These are phyloP conservation scores for Mormyrus hasselquistii DNA, from an alignment of 2,797 vertebrate species.

Conservation along the genomic window DNA sequence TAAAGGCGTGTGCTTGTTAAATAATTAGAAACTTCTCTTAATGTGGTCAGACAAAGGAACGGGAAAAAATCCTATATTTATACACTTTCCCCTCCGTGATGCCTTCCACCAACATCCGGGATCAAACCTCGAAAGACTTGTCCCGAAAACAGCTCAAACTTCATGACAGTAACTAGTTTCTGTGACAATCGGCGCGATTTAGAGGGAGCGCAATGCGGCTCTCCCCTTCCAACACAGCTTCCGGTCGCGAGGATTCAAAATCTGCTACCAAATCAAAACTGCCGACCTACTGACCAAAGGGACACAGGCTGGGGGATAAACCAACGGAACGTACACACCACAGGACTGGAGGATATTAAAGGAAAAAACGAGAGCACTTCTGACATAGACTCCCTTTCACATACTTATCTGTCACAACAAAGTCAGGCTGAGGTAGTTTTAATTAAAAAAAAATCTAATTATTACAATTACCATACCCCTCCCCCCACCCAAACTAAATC, in stretches of 20 bases:
- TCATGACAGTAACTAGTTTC: background rate
- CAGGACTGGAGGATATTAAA: background rate
- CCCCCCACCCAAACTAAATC: background rate
- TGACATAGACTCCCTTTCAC: slow-evolving; percentile 3
- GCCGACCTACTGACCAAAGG: background rate
- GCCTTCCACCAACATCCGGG: background rate
- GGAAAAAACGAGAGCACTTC: slow-evolving; percentile 3
- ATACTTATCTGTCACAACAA: slow-evolving; percentile 9
- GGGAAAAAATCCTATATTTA: background rate
- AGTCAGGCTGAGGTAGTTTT: slow-evolving; percentile 47
- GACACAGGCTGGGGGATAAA: background rate
- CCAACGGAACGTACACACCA: background rate
- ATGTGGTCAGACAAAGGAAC: background rate
- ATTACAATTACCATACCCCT: slow-evolving; percentile 8
- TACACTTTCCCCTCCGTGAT: background rate
- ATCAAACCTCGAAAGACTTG: background rate
- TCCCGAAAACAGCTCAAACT: background rate
- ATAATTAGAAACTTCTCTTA: background rate
- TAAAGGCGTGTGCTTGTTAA: background rate
- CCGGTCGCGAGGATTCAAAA: slow-evolving; percentile 3
- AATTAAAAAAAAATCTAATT: slow-evolving; percentile 23
- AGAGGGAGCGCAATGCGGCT: background rate
- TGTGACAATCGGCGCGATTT: background rate
- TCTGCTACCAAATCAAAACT: slow-evolving; percentile 16
- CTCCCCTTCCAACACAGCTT: background rate